phyloP scores from a whole-genome alignment of 1,140 invertebrate genomes.

The Bombyx mandarina region DNA sequence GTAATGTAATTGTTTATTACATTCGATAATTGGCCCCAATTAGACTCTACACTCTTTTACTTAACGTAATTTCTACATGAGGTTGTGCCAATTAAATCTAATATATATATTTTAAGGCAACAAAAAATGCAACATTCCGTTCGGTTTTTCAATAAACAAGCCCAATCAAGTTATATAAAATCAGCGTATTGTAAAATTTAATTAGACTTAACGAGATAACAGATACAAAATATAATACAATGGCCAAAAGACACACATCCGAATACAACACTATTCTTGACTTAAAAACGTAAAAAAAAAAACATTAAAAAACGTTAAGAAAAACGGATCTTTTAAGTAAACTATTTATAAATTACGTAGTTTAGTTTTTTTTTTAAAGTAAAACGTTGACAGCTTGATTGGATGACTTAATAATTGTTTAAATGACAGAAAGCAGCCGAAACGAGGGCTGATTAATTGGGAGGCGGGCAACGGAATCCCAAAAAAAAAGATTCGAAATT shows the following conservation, averaged over 20 bases:
- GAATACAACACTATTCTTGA: not conserved
- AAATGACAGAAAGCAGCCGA: conserved; percentile 11
- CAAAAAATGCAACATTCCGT: no score
- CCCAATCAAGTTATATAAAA: no score
- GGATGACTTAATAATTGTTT: conserved; percentile 10
- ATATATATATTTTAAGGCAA: no score
- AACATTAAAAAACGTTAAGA: not conserved
- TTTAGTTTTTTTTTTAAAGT: conserved; percentile 1
- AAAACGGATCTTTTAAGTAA: conserved; percentile 8
- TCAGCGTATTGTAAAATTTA: not conserved
- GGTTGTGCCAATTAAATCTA: no score
- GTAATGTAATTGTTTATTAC: no score
- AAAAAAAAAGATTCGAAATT: conserved; percentile 9
- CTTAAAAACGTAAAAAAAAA: not conserved
- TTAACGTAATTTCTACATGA: no score
- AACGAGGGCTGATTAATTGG: conserved; percentile 7
- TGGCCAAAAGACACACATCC: not conserved
- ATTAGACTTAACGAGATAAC: not conserved
- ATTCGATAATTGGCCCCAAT: no score
- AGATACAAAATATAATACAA: not conserved
- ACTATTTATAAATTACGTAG: conserved; percentile 2
- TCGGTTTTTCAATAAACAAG: no score
- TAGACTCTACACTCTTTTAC: no score
- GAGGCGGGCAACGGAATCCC: conserved; percentile 4
- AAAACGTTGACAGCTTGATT: conserved; percentile 11